Percentiles rank a stretch among this genome's conserved stretches.
These are phyloP conservation scores for Loripinus fragilis DNA, from an alignment of 2,888 invertebrate species.

Conservation along the genomic window DNA sequence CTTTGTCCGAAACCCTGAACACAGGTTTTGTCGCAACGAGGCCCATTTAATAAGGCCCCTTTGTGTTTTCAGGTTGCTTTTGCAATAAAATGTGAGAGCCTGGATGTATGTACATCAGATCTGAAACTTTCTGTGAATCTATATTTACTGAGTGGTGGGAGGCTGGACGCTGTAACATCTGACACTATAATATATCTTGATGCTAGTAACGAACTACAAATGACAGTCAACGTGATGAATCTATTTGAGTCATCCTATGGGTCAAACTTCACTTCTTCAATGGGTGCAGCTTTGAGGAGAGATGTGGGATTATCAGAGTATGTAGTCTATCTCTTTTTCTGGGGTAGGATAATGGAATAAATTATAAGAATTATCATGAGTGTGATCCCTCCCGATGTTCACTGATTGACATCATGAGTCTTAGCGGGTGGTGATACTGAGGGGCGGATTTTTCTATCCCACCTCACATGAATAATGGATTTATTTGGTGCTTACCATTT, in stretches of 20 bases:
- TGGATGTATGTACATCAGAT: conserved; percentile 40
- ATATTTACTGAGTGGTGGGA: conserved; percentile 18
- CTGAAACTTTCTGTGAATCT: conserved; percentile 36
- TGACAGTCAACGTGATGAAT: conserved; percentile 40
- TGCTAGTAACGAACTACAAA: conserved; percentile 27
- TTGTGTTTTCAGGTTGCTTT: conserved; percentile 48
- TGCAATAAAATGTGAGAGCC: conserved; percentile 51
- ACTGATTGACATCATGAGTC: too few relatives aligned
- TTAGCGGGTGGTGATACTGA: too few relatives aligned
- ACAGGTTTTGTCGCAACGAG: too few relatives aligned
- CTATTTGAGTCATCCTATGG: conserved; percentile 42
- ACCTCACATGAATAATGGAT: too few relatives aligned
- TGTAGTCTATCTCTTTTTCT: too few relatives aligned
- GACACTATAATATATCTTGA: conserved; percentile 36
- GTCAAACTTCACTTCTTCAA: conserved; percentile 40
- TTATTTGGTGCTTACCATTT: too few relatives aligned
- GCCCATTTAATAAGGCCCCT: too few relatives aligned
- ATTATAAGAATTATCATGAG: too few relatives aligned
- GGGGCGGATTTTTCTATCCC: too few relatives aligned
- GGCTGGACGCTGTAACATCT: not conserved
- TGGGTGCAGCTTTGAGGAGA: conserved; percentile 7
- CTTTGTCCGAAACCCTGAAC: too few relatives aligned
- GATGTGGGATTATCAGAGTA: not conserved
- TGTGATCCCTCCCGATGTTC: too few relatives aligned
- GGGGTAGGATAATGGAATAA: too few relatives aligned